phyloP scores from a whole-genome alignment of 2,888 invertebrate genomes.

The Heliconius erato region DNA sequence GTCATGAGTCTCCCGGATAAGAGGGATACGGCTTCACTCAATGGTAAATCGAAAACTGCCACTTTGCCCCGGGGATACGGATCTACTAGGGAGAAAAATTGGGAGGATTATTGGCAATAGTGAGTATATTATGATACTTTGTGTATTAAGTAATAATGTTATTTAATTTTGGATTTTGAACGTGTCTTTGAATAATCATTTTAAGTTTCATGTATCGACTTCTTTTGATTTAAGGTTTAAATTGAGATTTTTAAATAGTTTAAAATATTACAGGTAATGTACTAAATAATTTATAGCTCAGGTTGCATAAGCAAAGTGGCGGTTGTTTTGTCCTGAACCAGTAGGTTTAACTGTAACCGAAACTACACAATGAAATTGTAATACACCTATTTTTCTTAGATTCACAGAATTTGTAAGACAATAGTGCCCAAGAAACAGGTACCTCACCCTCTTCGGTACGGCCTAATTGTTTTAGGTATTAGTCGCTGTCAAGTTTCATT shows the following conservation, averaged over 20 bases:
- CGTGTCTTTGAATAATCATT: no score
- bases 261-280: not conserved
- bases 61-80: slow-evolving; percentile 79
- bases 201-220: no score
- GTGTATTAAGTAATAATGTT: no score
- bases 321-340: slow-evolving; percentile 11
- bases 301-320: slow-evolving; percentile 13
- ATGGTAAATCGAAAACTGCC: slow-evolving; percentile 72
- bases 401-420: slow-evolving; percentile 33
- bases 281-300: slow-evolving; percentile 22
- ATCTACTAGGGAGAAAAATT: slow-evolving; percentile 75
- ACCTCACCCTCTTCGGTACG: not conserved
- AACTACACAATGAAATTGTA: not conserved
- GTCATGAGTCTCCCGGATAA: slow-evolving; percentile 74
- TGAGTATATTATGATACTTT: slow-evolving; percentile 61
- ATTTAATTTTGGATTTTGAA: no score
- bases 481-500: slow-evolving; percentile 27
- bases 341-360: slow-evolving; percentile 19
- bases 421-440: slow-evolving; percentile 22
- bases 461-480: slow-evolving; percentile 30
- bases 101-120: slow-evolving; percentile 84
- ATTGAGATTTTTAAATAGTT: no score
- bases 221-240: no score
- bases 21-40: slow-evolving; percentile 65
- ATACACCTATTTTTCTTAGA: not conserved